A percentile compares a stretch with the other conserved stretches of the same genome.
These are phyloP conservation scores for Channa maculata DNA, from an alignment of 2,113 vertebrate genomes.

Conservation along the genomic window DNA sequence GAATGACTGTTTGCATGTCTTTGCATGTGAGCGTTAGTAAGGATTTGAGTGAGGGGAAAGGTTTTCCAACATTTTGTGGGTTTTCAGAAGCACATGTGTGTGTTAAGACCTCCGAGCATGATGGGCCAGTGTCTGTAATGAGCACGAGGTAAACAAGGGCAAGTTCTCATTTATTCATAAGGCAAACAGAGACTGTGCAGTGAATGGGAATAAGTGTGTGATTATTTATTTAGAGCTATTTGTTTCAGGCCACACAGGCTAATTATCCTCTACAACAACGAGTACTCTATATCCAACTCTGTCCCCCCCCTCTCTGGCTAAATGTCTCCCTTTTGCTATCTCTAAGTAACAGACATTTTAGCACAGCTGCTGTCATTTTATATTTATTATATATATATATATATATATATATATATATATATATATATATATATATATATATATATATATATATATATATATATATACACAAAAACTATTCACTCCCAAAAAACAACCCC, in stretches of 20 bases:
- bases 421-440: no score
- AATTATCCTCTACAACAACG: slow-evolving; percentile 67
- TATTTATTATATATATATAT: not conserved
- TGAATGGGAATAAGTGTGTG: slow-evolving; percentile 81
- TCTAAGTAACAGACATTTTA: slow-evolving; percentile 6
- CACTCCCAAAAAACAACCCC: no score
- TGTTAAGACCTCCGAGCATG: slow-evolving; percentile 38
- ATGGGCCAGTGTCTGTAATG: slow-evolving; percentile 64
- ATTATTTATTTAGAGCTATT: slow-evolving; percentile 88
- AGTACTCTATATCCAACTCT: slow-evolving; percentile 20
- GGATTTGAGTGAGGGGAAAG: not conserved
- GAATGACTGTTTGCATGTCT: not conserved
- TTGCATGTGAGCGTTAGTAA: not conserved
- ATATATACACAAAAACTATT: no score
- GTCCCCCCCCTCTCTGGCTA: not conserved
- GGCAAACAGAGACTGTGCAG: slow-evolving; percentile 82
- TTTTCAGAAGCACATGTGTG: slow-evolving; percentile 6
- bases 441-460: no score
- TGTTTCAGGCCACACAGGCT: slow-evolving; percentile 76
- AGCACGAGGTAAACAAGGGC: slow-evolving; percentile 83
- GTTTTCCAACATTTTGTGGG: not conserved
- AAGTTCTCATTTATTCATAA: slow-evolving; percentile 90
- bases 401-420: no score
- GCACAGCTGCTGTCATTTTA: not conserved
- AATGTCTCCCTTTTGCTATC: not conserved